phyloP scores from a whole-genome alignment of 2,888 invertebrate species.

The Phyllotreta striolata region DNA sequence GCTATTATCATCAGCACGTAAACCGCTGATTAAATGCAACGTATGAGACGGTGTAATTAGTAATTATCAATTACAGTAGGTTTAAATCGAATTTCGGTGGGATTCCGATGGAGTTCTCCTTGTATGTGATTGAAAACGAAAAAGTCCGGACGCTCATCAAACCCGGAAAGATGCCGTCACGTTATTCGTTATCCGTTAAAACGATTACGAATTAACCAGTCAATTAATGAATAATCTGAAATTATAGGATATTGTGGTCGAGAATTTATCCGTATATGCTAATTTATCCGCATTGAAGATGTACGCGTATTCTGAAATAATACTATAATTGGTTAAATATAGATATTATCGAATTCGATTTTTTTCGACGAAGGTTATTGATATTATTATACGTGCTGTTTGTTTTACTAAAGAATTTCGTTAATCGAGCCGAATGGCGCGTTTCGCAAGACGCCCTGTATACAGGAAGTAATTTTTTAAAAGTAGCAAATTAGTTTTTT shows the following conservation, averaged over 20 bases:
- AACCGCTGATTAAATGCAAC: too few species aligned
- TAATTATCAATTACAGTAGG: too few species aligned
- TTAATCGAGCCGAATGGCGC: too few species aligned
- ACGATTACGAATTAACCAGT: slow-evolving; percentile 24
- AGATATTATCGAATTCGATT: slow-evolving; percentile 14
- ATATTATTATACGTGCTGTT: too few species aligned
- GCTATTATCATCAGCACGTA: too few species aligned
- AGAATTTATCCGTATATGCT: slow-evolving; percentile 10
- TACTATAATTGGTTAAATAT: slow-evolving; percentile 16
- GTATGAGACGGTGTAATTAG: too few species aligned
- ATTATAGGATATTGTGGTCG: slow-evolving; percentile 26
- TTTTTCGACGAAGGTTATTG: neutral
- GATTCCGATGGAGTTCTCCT: too few species aligned
- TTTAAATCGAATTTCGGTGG: too few species aligned
- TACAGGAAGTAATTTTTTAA: too few species aligned
- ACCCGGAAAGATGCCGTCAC: slow-evolving; percentile 23
- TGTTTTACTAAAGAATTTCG: too few species aligned
- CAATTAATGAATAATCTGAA: slow-evolving; percentile 28
- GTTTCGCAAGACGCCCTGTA: too few species aligned
- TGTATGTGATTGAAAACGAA: neutral
- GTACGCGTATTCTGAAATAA: slow-evolving; percentile 14
- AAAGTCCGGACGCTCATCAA: slow-evolving; percentile 18
- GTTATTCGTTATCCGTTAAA: slow-evolving; percentile 16
- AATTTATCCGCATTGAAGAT: slow-evolving; percentile 14
- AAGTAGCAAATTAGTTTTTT: too few species aligned